Conservation (phyloP, 2,113 vertebrate genomes). For the Apteryx owenii region DNA sequence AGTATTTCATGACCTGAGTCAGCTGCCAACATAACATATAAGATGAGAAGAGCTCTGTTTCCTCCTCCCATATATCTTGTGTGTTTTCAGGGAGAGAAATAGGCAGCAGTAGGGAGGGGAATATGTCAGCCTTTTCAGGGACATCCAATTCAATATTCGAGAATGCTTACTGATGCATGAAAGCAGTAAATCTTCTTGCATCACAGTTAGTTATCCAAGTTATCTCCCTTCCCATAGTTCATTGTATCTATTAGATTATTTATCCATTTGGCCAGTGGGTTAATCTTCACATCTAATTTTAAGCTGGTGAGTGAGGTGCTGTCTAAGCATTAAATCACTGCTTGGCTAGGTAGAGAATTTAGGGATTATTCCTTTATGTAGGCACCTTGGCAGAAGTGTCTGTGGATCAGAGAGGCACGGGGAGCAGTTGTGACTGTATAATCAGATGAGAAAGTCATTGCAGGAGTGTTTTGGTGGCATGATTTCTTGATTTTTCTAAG, state of each 20-base stretch:
- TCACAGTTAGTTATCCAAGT: background rate
- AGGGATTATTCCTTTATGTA: background rate
- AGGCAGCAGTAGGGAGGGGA: background rate
- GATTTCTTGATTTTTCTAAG: background rate
- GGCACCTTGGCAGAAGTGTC: background rate
- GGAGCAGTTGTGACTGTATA: background rate
- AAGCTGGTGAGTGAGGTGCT: background rate
- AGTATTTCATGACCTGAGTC: background rate
- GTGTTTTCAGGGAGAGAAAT: background rate
- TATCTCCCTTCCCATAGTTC: background rate
- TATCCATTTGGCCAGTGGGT: background rate
- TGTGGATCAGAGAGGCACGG: background rate
- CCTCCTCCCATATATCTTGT: background rate
- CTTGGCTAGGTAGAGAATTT: background rate
- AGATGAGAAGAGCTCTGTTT: background rate
- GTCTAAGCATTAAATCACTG: background rate
- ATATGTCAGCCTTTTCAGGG: background rate
- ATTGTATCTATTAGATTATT: background rate
- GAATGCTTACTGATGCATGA: background rate
- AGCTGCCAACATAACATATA: background rate
- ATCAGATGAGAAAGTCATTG: background rate
- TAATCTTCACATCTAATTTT: background rate
- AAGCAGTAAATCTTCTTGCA: background rate
- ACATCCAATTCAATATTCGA: background rate
- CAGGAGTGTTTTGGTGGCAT: background rate